Conservation (phyloP, 1,140 invertebrate species). For the Formica exsecta region DNA sequence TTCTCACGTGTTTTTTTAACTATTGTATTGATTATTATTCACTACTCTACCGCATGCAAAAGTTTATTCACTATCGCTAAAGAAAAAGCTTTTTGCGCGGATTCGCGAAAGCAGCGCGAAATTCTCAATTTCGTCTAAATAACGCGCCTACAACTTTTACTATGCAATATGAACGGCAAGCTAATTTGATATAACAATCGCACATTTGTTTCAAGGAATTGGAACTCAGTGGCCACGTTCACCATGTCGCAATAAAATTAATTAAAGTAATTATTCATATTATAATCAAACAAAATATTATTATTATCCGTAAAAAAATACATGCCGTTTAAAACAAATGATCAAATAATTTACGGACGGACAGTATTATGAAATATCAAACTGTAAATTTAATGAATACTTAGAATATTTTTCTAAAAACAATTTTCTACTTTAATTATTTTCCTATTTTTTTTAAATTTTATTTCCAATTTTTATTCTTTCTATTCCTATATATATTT, state of each 20-base stretch:
- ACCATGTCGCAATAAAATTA: conserved; percentile 5
- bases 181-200: conserved; percentile 39
- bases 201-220: conserved; percentile 15
- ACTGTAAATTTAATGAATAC: not conserved
- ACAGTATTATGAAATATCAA: not conserved
- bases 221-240: conserved; percentile 56
- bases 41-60: conserved; percentile 70
- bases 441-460: not conserved
- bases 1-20: conserved; percentile 29
- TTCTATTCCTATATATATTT: no score
- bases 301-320: not conserved
- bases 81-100: conserved; percentile 43
- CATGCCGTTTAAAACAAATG: not conserved
- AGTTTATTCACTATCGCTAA: conserved; percentile 54
- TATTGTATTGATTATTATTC: conserved; percentile 67
- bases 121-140: conserved; percentile 20
- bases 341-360: not conserved
- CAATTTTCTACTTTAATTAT: not conserved
- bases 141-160: conserved; percentile 26
- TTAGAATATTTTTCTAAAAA: conserved; percentile 15
- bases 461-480: no score
- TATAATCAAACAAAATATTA: not conserved
- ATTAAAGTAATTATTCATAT: not conserved
- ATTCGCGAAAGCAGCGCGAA: conserved; percentile 29
- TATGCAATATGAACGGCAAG: conserved; percentile 39